Evolutionary conservation across 2,888 invertebrate genomes (phyloP), one percentile per base, ranked within the genome.

Genomic region (Gortyna flavago): DNA sequence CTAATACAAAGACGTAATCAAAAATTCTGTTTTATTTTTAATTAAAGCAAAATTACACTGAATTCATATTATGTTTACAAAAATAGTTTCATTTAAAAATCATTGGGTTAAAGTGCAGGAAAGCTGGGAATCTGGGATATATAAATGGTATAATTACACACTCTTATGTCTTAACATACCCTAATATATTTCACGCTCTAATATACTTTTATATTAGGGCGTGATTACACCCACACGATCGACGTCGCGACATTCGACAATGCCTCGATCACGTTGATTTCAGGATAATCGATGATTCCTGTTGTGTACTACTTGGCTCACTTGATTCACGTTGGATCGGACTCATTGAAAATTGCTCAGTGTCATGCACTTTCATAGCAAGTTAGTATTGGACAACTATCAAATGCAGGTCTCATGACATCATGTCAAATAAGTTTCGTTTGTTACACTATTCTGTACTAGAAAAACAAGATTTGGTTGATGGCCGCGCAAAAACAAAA

Each of bases 71-170:
- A 51, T 57, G 6, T 21, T 54, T 41, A 48, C 4, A 44, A 32
- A 44, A 51, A 35, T 32, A 25, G 32, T 21, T 9, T 32, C 13
- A 59, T 51, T n/a, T 48, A 16, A 57, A 81, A 32, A 57, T 18
- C 2, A 18, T 32, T 8, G 48, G 38, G 3, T 59, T 32, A 57
- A 74, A 72, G 72, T 78, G 74, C 78, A 59, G 44, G 0, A n/a
- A 74, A 77, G 59, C 72, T 62, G 35, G 18, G n/a, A 74, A 77
- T 51, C 72, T 62, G 35, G 18, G n/a, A 18, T 38, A 62, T 78
- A n/a, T 38, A 64, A 44, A 72, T 61, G 25, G 25, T 8, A 51
- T 25, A 41, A 32, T 51, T 54, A 29, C 59, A 74, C 71, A 74
- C 65, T 51, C 67, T 74, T 85, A 81, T 25, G 11, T n/a, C n/a